These are phyloP conservation scores for Mesembrinibis cayennensis DNA, from an alignment of 2,113 vertebrate species.

Conservation along the genomic window DNA sequence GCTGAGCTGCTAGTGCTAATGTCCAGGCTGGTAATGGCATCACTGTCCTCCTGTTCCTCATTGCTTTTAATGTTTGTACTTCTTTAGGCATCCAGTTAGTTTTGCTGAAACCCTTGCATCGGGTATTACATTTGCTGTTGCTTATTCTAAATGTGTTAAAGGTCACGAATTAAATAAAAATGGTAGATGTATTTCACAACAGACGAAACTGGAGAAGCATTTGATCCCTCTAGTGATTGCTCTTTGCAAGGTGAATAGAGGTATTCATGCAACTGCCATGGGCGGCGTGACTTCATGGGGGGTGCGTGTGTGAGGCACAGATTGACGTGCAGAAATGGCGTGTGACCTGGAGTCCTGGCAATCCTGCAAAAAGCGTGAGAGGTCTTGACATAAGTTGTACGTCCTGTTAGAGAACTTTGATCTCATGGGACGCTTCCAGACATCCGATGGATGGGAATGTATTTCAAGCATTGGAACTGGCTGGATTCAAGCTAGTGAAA, in stretches of 20 bases:
- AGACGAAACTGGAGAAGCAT: neutral
- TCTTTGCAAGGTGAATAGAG: neutral
- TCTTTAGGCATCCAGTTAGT: neutral
- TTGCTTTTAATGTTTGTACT: neutral
- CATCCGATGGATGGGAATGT: neutral
- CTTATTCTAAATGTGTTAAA: neutral
- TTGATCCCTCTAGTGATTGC: neutral
- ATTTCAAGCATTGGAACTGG: neutral
- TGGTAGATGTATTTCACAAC: neutral
- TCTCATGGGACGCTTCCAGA: neutral
- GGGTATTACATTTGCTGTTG: neutral
- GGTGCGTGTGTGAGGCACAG: neutral
- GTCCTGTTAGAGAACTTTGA: neutral
- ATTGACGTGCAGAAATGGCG: neutral
- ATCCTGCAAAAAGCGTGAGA: neutral
- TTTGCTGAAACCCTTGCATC: neutral
- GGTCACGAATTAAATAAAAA: neutral
- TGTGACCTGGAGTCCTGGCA: neutral
- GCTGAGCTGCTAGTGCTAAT: neutral
- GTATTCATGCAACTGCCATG: fast-evolving
- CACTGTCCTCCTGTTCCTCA: neutral
- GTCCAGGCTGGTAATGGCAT: neutral
- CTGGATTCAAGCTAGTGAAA: neutral
- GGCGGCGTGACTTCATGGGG: fast-evolving
- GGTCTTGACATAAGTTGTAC: neutral